These are phyloP conservation scores for Heliothis peltigera DNA, from an alignment of 2,888 invertebrate species.

Conservation along the genomic window DNA sequence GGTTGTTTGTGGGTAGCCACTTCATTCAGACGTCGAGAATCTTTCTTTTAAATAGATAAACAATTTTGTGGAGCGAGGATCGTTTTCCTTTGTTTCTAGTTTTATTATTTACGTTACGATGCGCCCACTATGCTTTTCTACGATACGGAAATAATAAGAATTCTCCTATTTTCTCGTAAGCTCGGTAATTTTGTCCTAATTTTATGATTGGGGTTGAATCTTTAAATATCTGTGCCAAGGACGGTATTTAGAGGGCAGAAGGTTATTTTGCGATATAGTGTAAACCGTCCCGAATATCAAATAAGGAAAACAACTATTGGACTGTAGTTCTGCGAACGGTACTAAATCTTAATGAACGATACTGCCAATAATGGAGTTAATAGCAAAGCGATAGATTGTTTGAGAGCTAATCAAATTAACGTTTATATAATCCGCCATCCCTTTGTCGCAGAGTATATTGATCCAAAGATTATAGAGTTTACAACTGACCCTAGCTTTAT, in stretches of 20 bases:
- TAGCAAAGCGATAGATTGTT: conserved; percentile 38
- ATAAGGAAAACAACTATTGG: conserved; percentile 4
- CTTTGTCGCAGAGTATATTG: conserved; percentile 42
- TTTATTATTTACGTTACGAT: conserved; percentile 39
- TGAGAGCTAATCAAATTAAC: conserved; percentile 56
- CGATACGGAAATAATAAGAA: conserved; percentile 28
- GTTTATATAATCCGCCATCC: conserved; percentile 40
- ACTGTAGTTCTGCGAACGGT: conserved; percentile 6
- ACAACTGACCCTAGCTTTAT: conserved; percentile 48
- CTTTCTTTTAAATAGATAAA: conserved; percentile 57
- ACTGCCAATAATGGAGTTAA: conserved; percentile 51
- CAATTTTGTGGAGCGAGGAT: conserved; percentile 43
- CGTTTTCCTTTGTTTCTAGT: conserved; percentile 50
- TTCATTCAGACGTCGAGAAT: conserved; percentile 50
- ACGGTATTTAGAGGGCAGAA: conserved; percentile 12
- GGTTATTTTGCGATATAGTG: neutral
- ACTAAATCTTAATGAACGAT: conserved; percentile 30
- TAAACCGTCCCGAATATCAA: conserved; percentile 12
- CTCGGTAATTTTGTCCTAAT: conserved; percentile 26
- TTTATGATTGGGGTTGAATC: conserved; percentile 21
- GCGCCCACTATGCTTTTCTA: conserved; percentile 10
- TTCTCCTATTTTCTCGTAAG: conserved; percentile 28
- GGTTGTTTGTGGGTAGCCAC: conserved; percentile 57
- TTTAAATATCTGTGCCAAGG: conserved; percentile 35
- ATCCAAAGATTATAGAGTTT: conserved; percentile 55